Evolutionary conservation across 2,888 invertebrate genomes (phyloP), one percentile per base, ranked within the genome.

Genomic region (Limulus polyphemus): DNA sequence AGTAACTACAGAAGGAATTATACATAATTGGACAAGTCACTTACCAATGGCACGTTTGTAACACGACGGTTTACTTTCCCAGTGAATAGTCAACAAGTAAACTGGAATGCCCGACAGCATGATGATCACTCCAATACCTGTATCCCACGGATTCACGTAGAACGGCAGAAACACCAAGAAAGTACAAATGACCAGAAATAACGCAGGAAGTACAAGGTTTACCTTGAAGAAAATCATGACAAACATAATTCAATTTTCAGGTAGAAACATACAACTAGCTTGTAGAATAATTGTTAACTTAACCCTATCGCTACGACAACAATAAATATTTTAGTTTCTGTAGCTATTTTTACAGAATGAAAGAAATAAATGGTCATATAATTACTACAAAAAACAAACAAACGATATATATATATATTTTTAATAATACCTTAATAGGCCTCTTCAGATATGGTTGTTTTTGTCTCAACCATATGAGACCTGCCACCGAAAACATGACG

Each of bases 141-240:
- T 87, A 77, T 92, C 92, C 17, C 75, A 78, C 0, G 93, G 91
- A 60, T 85, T 84, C 13, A 83, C 85, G 72, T 86, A 85, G 74
- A 87, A 86, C 0, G 97, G 94, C 62, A 89, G 83, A 61, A 88
- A 82, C 17, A 95, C 87, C 60, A 98, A 81, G 76, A 93, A 90
- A 17, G 87, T 79, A 73, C 92, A 92, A 62, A 88, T 87, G 49
- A 88, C 74, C 69, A 93, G 84, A 79, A 90, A 98, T 63, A 87
- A 78, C 55, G 92, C 80, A 0, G 97, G 97, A 59, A 94, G 79
- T 11, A 83, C 69, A 12, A 93, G 79, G 73, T 82, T 85, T 62
- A 93, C 82, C 85, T n/a, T 85, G 75, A 50, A 76, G 76, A 60
- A 58, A 14, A 54, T 17, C 3, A 32, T 32, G 7, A 2, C 32